These are phyloP conservation scores for Ganaspis brasiliensis DNA, from an alignment of 2,888 invertebrate species.

Conservation along the genomic window DNA sequence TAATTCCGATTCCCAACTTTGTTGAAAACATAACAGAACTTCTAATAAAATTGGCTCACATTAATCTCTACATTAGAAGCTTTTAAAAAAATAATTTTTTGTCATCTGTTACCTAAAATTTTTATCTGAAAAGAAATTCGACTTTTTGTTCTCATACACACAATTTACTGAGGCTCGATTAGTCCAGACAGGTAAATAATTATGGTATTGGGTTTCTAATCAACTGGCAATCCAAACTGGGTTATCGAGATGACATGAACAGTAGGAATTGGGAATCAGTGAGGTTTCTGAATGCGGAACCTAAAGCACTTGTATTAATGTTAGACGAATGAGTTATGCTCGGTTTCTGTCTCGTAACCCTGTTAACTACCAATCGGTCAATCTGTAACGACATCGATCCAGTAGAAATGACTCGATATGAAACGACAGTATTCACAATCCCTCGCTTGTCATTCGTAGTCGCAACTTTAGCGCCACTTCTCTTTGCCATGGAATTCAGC, in stretches of 20 bases:
- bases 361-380: constrained; percentile 65
- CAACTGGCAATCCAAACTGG: constrained; percentile 66
- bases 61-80: too few relatives aligned
- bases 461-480: background rate
- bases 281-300: constrained; percentile 33
- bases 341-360: constrained; percentile 59
- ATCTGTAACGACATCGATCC: constrained; percentile 69
- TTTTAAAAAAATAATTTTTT: too few relatives aligned
- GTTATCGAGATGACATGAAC: constrained; percentile 58
- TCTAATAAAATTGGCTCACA: too few relatives aligned
- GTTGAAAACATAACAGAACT: too few relatives aligned
- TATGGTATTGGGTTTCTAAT: constrained; percentile 57
- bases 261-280: constrained; percentile 58
- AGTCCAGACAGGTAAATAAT: background rate
- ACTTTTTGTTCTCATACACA: too few relatives aligned
- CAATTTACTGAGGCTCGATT: too few relatives aligned
- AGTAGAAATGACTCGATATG: constrained; percentile 65
- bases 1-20: too few relatives aligned
- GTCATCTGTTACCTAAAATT: too few relatives aligned
- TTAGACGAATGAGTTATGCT: constrained; percentile 61
- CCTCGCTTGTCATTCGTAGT: constrained; percentile 15
- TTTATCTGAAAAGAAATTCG: too few relatives aligned
- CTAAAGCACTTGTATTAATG: background rate
- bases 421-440: constrained; percentile 57
- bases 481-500: too few relatives aligned